phyloP scores from a whole-genome alignment of 1,140 invertebrate genomes.

The Solenopsis invicta region DNA sequence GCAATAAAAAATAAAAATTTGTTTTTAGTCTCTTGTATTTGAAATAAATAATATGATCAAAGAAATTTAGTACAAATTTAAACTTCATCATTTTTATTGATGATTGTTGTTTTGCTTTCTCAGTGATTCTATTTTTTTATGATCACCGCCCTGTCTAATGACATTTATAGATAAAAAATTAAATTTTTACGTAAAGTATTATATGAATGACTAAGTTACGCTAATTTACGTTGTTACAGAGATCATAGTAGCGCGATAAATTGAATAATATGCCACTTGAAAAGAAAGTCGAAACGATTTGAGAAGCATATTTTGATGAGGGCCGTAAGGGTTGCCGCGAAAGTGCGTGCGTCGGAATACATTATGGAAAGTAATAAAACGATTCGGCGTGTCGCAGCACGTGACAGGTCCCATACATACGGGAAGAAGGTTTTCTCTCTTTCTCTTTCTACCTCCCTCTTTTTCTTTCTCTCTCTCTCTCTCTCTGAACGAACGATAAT shows the following conservation, averaged over 20 bases:
- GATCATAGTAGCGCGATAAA: not conserved
- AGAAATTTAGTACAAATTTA: too few relatives aligned
- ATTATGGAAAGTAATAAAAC: constrained; percentile 77
- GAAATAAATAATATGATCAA: too few relatives aligned
- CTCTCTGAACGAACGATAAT: constrained; percentile 67
- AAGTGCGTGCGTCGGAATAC: constrained; percentile 68
- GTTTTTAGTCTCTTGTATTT: too few relatives aligned
- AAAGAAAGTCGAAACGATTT: not conserved
- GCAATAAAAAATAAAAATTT: too few relatives aligned
- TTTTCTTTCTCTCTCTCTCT: constrained; percentile 19
- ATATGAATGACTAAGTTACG: not conserved
- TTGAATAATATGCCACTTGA: not conserved
- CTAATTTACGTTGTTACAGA: not conserved
- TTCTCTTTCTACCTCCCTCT: constrained; percentile 21
- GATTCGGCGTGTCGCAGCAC: constrained; percentile 28
- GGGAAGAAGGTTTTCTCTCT: not conserved
- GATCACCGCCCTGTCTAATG: too few relatives aligned
- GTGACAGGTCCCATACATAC: constrained; percentile 66
- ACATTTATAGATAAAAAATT: not conserved
- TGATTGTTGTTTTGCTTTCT: too few relatives aligned
- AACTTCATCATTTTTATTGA: too few relatives aligned
- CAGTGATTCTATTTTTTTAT: too few relatives aligned
- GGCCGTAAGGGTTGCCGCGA: not conserved
- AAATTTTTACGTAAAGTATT: not conserved
- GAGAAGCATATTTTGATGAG: constrained; percentile 7